Evolutionary conservation across 2,888 invertebrate genomes (phyloP).

Genomic region (Argyra leucocephala): DNA sequence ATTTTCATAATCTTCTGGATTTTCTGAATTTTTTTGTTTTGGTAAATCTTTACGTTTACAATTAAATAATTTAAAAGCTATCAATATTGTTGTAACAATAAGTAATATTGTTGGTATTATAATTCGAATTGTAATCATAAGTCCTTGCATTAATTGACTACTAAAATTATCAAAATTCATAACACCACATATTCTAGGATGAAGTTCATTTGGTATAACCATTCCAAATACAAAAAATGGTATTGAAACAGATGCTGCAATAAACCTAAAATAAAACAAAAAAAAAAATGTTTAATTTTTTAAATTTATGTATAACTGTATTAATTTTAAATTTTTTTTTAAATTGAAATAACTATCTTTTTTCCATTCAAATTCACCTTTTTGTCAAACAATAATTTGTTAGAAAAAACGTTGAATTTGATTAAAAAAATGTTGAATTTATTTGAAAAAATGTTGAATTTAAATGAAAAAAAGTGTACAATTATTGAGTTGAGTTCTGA

Average conservation of each 20-base stretch:
- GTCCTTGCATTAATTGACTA: constrained; percentile 22
- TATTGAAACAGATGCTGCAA: constrained; percentile 50
- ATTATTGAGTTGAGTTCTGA: no score
- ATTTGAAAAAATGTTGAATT: no score
- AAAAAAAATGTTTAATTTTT: neutral
- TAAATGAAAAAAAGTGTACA: no score
- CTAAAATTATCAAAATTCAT: constrained; percentile 22
- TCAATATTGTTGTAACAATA: constrained; percentile 16
- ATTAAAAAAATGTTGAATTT: no score
- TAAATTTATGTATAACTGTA: no score
- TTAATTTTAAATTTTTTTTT: no score
- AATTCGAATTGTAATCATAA: constrained; percentile 20
- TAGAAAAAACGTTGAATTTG: no score
- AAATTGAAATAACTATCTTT: no score
- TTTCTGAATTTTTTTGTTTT: neutral
- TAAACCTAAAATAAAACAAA: constrained; percentile 28
- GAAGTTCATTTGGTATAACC: constrained; percentile 20
- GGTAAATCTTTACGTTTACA: neutral
- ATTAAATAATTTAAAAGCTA: constrained; percentile 14
- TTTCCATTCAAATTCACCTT: no score
- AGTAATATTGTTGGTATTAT: constrained; percentile 20
- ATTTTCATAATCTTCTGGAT: neutral
- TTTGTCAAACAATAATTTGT: no score
- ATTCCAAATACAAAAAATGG: constrained; percentile 35
- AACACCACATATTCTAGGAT: constrained; percentile 21